phyloP scores from a whole-genome alignment of 2,888 invertebrate genomes.

The Tinea semifulvella region DNA sequence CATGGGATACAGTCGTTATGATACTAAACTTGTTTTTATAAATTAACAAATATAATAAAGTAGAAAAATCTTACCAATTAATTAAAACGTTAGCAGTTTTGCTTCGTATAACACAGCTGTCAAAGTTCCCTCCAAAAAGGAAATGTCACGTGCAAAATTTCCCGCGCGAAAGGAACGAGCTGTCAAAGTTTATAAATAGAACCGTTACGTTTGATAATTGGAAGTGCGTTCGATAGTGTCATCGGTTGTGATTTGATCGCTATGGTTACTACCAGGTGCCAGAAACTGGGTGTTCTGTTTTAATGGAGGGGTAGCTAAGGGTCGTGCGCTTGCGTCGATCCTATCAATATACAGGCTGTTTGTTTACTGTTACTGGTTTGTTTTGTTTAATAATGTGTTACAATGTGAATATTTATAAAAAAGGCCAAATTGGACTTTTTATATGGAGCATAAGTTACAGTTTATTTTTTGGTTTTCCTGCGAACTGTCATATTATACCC shows the following conservation, averaged over 20 bases:
- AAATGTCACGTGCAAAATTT: slow-evolving; percentile 24
- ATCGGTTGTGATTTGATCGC: slow-evolving; percentile 60
- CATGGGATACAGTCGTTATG: too few relatives aligned
- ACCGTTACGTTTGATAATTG: slow-evolving; percentile 45
- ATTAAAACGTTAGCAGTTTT: too few relatives aligned
- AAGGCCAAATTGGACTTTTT: too few relatives aligned
- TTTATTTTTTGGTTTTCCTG: too few relatives aligned
- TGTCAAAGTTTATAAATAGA: slow-evolving; percentile 27
- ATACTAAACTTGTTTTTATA: too few relatives aligned
- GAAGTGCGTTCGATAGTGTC: slow-evolving; percentile 31
- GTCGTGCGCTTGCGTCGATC: slow-evolving; percentile 2
- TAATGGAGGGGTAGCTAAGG: slow-evolving; percentile 16
- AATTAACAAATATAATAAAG: too few relatives aligned
- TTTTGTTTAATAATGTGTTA: not conserved
- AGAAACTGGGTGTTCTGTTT: slow-evolving; percentile 26
- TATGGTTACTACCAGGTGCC: slow-evolving; percentile 63
- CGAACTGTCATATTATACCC: too few relatives aligned
- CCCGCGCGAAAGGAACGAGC: too few relatives aligned
- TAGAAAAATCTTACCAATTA: too few relatives aligned
- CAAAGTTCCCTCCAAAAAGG: slow-evolving; percentile 2
- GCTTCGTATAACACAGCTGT: too few relatives aligned
- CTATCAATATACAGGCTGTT: slow-evolving; percentile 3
- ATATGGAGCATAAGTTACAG: too few relatives aligned
- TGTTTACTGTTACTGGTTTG: not conserved
- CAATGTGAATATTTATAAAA: too few relatives aligned